Base-by-base conservation (phyloP, 37 sponge, comb jelly and placozoan species). In the Crambe crambe region DNA sequence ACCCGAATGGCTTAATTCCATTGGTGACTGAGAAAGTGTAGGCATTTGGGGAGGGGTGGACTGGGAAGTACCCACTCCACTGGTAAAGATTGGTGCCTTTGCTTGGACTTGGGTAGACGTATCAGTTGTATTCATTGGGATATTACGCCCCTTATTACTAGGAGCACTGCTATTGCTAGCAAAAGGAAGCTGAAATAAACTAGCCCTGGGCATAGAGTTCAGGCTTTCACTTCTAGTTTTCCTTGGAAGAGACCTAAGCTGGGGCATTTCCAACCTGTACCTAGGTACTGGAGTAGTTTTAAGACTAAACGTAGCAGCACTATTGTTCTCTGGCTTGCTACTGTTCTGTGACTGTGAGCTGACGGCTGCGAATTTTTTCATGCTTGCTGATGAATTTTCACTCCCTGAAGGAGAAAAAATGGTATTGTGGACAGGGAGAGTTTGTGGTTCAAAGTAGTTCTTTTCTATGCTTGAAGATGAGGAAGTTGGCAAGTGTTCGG, bases 241-340 rank as follows among this genome's bases (percentile, higher is more conserved):
- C 10, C 66, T 65, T 65, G 66, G 30, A 65, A 34, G 10, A 65
- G 17, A 31, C 17, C 35, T 34, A 30, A 65, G 66, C 66, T 65
- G 31, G 10, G 66, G 66, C 35, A 65, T 34, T 30, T 65, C 66
- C 34, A 65, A 32, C 2, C 66, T 65, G 30, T 65, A 65, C 66
- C 34, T 31, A 18, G 15, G 31, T 65, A 17, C 31, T 3, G 61
- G 25, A 25, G 35, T 30, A 30, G 66, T 26, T 34, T 65, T 65
- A 30, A 30, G 66, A 31, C 66, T 5, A 30, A 30, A 65, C 35
- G 10, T 47, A 6, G 6, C 51, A 47, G 51, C 12, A 47, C 51
- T 47, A 15, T 12, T 15, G 51, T n/a, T n/a, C n/a, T n/a, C n/a
- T n/a, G n/a, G n/a, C n/a, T n/a, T n/a, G n/a, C n/a, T n/a, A n/a